Evolutionary conservation across 2,888 invertebrate species (phyloP).

Genomic region (Sipha maydis): DNA sequence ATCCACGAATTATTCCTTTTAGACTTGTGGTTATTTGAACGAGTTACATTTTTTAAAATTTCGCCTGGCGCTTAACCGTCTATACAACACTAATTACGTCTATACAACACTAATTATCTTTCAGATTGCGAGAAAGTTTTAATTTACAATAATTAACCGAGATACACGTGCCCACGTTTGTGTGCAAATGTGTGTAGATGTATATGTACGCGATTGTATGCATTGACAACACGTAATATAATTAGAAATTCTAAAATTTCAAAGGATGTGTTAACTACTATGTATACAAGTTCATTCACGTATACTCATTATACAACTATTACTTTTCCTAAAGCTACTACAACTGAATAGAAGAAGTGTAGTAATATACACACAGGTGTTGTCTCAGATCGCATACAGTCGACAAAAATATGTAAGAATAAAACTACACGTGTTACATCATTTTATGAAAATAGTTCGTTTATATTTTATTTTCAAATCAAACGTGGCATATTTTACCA

Average conservation of each 20-base stretch:
- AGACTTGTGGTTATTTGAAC: not conserved
- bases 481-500: not conserved
- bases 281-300: not conserved
- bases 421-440: not conserved
- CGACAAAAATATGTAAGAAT: not conserved
- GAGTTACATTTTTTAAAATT: not conserved
- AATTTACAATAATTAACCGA: slow-evolving; percentile 45
- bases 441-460: not conserved
- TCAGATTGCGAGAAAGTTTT: slow-evolving; percentile 26
- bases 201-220: not conserved
- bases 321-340: not conserved
- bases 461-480: not conserved
- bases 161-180: not conserved
- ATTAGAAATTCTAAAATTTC: slow-evolving; percentile 52
- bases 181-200: not conserved
- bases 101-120: slow-evolving; percentile 27
- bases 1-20: too few relatives aligned
- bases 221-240: slow-evolving; percentile 22
- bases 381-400: not conserved
- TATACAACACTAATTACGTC: not conserved
- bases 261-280: not conserved
- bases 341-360: not conserved
- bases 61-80: too few relatives aligned
- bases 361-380: not conserved
- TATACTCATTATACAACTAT: not conserved